These are phyloP conservation scores for Ectropis grisescens DNA, from an alignment of 1,140 invertebrate species.

Conservation along the genomic window DNA sequence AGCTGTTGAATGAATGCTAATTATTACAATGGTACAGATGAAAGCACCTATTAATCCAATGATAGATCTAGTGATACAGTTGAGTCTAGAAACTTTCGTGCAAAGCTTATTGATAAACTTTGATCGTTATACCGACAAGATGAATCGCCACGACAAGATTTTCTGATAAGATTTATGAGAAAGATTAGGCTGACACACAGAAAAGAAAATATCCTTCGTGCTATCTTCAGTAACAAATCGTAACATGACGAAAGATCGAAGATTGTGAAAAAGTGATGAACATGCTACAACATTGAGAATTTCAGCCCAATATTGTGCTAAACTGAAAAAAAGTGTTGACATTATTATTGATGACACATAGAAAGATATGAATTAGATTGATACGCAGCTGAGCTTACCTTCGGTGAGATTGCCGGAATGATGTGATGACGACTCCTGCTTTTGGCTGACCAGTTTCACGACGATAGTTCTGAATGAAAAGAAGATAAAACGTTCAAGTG, in stretches of 20 bases:
- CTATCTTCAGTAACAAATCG: conserved; percentile 18
- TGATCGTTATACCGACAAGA: too few species aligned
- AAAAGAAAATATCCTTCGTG: too few species aligned
- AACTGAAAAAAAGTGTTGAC: background rate
- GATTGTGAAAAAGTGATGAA: conserved; percentile 22
- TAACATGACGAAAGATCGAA: conserved; percentile 13
- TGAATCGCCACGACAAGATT: too few species aligned
- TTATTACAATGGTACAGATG: conserved; percentile 28
- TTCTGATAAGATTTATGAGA: too few species aligned
- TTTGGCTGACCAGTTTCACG: conserved; percentile 70
- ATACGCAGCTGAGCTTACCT: conserved; percentile 72
- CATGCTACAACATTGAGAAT: conserved; percentile 49
- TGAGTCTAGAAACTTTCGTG: conserved; percentile 12
- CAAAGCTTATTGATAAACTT: too few species aligned
- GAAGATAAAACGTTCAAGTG: too few species aligned
- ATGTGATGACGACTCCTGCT: conserved; percentile 94
- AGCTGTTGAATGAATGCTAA: conserved; percentile 63
- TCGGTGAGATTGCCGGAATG: conserved; percentile 88
- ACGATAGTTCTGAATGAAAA: conserved; percentile 55
- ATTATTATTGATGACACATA: too few species aligned
- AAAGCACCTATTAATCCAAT: too few species aligned
- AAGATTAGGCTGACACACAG: too few species aligned
- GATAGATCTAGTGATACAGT: too few species aligned
- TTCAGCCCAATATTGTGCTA: background rate
- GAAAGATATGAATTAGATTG: conserved; percentile 1